Conservation (phyloP, 2,113 vertebrate genomes). For the Phyllostomus discolor region DNA sequence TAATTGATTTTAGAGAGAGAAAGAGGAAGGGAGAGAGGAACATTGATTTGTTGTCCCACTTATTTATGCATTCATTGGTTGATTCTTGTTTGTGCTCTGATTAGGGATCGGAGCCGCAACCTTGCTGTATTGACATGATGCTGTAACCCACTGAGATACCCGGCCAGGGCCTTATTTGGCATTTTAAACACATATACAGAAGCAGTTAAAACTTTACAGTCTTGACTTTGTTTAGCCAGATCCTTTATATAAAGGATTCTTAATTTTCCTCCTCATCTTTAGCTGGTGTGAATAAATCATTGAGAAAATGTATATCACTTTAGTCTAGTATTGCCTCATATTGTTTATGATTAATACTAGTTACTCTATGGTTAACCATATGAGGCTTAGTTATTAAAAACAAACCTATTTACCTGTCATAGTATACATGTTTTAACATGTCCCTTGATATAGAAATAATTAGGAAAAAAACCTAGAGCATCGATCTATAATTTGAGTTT, state of each 20-base stretch:
- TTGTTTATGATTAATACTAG: background rate
- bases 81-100: no score
- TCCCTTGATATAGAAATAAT: background rate
- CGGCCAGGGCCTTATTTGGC: background rate
- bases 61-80: no score
- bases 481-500: background rate
- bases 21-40: background rate
- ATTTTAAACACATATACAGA: slow-evolving; percentile 12
- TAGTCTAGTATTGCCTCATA: background rate
- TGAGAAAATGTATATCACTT: background rate
- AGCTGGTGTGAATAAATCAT: background rate
- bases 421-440: background rate
- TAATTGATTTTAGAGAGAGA: background rate
- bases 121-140: no score
- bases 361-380: background rate
- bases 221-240: background rate
- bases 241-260: background rate
- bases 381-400: background rate
- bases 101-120: no score
- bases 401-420: background rate
- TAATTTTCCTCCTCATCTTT: background rate
- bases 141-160: no score
- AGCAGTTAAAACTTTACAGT: background rate
- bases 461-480: background rate
- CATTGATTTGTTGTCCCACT: no score